These are phyloP conservation scores for Phoeniculus purpureus DNA, from an alignment of 2,797 vertebrate genomes.

Conservation along the genomic window DNA sequence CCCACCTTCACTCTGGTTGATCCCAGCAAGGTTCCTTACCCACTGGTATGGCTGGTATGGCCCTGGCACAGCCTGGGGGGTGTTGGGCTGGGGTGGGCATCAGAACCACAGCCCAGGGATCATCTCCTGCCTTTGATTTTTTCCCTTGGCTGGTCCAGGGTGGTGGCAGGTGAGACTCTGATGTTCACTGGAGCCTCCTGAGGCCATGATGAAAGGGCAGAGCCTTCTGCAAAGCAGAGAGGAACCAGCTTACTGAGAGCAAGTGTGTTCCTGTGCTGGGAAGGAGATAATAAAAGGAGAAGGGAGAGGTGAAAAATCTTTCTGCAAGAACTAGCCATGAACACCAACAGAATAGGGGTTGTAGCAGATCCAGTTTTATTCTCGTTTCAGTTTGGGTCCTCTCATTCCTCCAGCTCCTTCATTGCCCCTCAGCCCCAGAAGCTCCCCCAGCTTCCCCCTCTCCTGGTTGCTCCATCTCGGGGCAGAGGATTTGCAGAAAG, in stretches of 20 bases:
- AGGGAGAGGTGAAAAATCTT: not conserved
- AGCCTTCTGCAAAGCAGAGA: not conserved
- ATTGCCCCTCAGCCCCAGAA: not conserved
- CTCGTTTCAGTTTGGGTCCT: not conserved
- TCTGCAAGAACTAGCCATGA: not conserved
- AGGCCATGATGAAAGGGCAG: not conserved
- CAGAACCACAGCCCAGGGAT: not conserved
- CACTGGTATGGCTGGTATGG: fast-evolving
- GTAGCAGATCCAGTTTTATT: not conserved
- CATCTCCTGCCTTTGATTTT: not conserved
- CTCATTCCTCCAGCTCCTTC: not conserved
- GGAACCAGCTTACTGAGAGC: not conserved
- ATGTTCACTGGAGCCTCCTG: not conserved
- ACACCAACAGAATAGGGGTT: not conserved
- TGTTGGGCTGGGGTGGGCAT: not conserved
- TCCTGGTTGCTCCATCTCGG: not conserved
- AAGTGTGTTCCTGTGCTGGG: not conserved
- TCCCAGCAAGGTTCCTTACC: not conserved
- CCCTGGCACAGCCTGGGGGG: not conserved
- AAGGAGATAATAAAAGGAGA: not conserved
- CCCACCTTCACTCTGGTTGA: not conserved
- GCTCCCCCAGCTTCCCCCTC: not conserved
- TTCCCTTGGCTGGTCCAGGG: not conserved
- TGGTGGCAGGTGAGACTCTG: not conserved
- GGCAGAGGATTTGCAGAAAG: not conserved